Conservation (phyloP, 2,888 invertebrate genomes). For the Amaurobius ferox region DNA sequence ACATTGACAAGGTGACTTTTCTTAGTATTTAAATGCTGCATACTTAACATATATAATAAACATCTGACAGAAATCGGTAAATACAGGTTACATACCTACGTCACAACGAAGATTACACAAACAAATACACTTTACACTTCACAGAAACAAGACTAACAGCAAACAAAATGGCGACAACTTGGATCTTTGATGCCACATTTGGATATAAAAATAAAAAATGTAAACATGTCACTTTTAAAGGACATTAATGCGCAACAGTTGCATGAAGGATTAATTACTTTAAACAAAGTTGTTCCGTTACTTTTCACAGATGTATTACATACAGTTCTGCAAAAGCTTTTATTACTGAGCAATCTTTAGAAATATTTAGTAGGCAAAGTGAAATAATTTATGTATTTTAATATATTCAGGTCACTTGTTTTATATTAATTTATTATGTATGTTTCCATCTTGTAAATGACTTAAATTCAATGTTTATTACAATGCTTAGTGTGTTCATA, state of each 20-base stretch:
- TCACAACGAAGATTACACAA: slow-evolving; percentile 72
- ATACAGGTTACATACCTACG: slow-evolving; percentile 53
- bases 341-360: too few species aligned
- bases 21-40: not conserved
- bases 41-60: not conserved
- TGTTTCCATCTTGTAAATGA: too few species aligned
- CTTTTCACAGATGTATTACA: too few species aligned
- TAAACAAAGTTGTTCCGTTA: too few species aligned
- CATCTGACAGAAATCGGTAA: not conserved
- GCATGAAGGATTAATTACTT: slow-evolving; percentile 10
- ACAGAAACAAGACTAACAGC: slow-evolving; percentile 69
- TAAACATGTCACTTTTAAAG: slow-evolving; percentile 68
- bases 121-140: slow-evolving; percentile 71
- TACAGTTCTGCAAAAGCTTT: too few species aligned
- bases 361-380: too few species aligned
- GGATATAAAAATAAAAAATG: slow-evolving; percentile 66
- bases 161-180: slow-evolving; percentile 67
- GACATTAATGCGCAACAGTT: slow-evolving; percentile 67
- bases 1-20: slow-evolving; percentile 44
- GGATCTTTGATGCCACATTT: slow-evolving; percentile 67
- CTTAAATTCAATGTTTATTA: too few species aligned
- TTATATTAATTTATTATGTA: too few species aligned
- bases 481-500: too few species aligned
- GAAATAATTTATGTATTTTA: too few species aligned
- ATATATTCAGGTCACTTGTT: too few species aligned